Base-by-base conservation (phyloP, 2,888 invertebrate genomes). In the Liodrosophila aerea region DNA sequence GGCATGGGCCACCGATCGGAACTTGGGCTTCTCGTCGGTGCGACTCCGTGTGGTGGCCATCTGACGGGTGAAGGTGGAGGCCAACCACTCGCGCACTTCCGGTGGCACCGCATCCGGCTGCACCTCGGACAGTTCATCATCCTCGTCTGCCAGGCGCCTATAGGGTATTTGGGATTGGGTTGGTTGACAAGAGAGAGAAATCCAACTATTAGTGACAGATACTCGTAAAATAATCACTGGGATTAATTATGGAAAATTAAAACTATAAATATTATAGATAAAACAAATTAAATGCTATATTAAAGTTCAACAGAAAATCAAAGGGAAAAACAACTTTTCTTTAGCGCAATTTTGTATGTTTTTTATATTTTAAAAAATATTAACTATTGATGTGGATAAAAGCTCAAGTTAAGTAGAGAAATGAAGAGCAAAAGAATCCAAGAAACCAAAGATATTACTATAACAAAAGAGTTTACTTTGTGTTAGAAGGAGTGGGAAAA, bases 21-120 rank as follows among this genome's bases (percentile, higher is more conserved):
- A 98, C 91, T 96, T 95, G 9, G 96, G 95, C 87, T 95, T 95
- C 89, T 95, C 95, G 85, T 95, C 95, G 29, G 92, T 93, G 90
- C 93, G 93, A 87, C 94, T 92, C 73, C 94, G 93, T 54, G 95
- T 93, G 58, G 95, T 94, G 63, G 94, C 95, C 91, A 95, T 92
- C 90, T 97, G 97, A 71, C 97, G 92, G 31, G 98, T 98, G 91
- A 98, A 98, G 40, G 98, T 98, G 61, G 97, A 95, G 59, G 98
- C 97, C 89, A 98, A 91, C 98, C 98, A 98, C 90, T 98, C 98
- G 77, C 98, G 93, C 37, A 98, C 98, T 90, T 98, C 98, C 61
- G 95, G 97, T 34, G 98, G 98, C 46, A 98, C 98, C 8, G 97
- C 97, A 89, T 98, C 98, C 51, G 98, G 97, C 87, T 98, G 97